Evolutionary conservation across 2,113 vertebrate species (phyloP), one percentile per base, ranked within the genome.

Genomic region (Eupsittula cactorum): DNA sequence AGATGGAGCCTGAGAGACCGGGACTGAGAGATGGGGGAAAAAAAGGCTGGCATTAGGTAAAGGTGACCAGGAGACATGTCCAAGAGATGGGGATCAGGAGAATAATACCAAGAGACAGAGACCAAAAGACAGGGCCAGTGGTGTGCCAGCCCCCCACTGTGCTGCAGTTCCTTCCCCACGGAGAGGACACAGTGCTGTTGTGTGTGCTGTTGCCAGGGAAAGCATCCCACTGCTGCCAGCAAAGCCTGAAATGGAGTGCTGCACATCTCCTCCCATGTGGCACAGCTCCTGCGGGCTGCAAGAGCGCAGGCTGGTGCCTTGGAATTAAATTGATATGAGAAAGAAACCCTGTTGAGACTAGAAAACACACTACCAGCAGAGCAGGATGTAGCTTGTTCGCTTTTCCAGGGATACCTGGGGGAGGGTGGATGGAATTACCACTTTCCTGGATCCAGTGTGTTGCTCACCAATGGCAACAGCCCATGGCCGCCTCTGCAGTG

Each of bases 401-500:
- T 41, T 44, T 42, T n/a, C 27, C 35, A 28, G 62, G 42, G 62
- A 33, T 69, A 25, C 31, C 44, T 14, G 17, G 23, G 57, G 57
- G n/a, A 47, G 18, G 41, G n/a, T 23, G 82, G 20, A 7, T 60
- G 50, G 69, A 80, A 84, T 77, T 70, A 52, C 44, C 57, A 2
- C 33, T 25, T 69, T 33, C 35, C 33, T n/a, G 28, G 57, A 19
- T 47, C 5, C 52, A 23, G 23, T 59, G 73, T 78, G 69, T 24
- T 59, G 50, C 21, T 62, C 62, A 42, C 93, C 15, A 10, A 39
- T 15, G 60, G 55, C 91, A 85, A 44, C 67, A 92, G 91, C 82
- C 88, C 14, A 17, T 71, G 79, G 50, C 69, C 46, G 33, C 19
- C n/a, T 84, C 85, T 84, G 89, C 94, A 92, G 96, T 52, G 31